A percentile compares a stretch with the other conserved stretches of the same genome.
These are phyloP conservation scores for Protosalanx chinensis DNA, from an alignment of 2,797 vertebrate genomes.

Conservation along the genomic window DNA sequence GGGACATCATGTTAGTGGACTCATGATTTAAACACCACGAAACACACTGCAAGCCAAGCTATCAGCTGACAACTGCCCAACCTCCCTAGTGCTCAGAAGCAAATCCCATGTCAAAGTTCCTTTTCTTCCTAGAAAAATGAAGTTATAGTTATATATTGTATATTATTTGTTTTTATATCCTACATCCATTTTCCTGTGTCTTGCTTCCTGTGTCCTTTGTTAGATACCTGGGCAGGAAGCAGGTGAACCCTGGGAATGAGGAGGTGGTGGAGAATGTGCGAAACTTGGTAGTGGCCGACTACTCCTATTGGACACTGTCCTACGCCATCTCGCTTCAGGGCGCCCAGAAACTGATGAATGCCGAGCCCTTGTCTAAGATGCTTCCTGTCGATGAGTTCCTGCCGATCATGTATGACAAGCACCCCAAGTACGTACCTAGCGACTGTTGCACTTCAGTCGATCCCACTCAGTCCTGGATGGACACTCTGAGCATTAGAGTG, in stretches of 20 bases:
- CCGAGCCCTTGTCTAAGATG: constrained; percentile 88
- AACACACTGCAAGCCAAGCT: too few relatives aligned
- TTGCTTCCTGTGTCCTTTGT: not conserved
- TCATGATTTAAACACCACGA: too few relatives aligned
- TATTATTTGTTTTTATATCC: not conserved
- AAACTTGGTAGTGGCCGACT: constrained; percentile 83
- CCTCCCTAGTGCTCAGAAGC: not conserved
- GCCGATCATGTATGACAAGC: constrained; percentile 96
- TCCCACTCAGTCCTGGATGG: not conserved
- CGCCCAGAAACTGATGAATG: constrained; percentile 87
- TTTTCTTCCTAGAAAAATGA: not conserved
- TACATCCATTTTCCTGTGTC: not conserved
- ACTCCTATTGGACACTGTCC: constrained; percentile 95
- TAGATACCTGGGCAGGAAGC: constrained; percentile 95
- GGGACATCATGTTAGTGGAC: constrained; percentile 89
- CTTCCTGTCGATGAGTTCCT: constrained; percentile 95
- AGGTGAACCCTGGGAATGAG: constrained; percentile 85
- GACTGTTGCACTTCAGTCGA: not conserved
- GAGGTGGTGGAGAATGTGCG: constrained; percentile 74
- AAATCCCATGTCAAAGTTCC: not conserved
- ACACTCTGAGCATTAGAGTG: not conserved
- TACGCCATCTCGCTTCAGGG: constrained; percentile 85
- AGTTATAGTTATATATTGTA: not conserved
- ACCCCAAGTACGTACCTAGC: constrained; percentile 83
- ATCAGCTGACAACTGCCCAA: too few relatives aligned